These are phyloP conservation scores for Chiloscyllium punctatum DNA, from an alignment of 2,797 vertebrate species.

Conservation along the genomic window DNA sequence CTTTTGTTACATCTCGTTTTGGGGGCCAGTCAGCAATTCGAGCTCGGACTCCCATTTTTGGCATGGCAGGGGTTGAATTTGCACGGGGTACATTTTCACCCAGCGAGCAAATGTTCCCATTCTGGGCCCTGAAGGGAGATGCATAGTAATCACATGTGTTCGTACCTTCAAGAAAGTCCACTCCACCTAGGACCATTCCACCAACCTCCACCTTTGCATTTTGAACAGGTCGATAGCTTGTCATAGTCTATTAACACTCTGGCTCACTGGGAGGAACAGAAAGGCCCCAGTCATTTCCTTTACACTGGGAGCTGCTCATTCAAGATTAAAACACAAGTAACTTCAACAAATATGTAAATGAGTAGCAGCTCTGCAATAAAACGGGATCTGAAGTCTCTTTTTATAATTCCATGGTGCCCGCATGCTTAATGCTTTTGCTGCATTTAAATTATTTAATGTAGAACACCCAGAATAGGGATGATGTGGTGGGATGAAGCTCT, in stretches of 20 bases:
- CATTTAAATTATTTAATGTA: too few species aligned
- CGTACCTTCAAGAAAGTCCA: conserved; percentile 43
- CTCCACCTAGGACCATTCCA: conserved; percentile 41
- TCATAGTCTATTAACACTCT: conserved; percentile 54
- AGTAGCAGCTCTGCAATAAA: not conserved
- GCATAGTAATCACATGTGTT: conserved; percentile 51
- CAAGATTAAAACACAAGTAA: conserved; percentile 39
- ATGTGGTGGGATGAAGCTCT: not conserved
- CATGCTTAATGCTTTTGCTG: not conserved
- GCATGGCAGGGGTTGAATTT: conserved; percentile 66
- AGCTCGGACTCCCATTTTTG: conserved; percentile 89
- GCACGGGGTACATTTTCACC: conserved; percentile 51
- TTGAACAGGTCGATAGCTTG: conserved; percentile 53
- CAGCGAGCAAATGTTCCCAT: conserved; percentile 43
- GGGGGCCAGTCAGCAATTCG: conserved; percentile 89
- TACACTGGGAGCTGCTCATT: conserved; percentile 15
- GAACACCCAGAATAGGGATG: not conserved
- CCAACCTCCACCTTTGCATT: conserved; percentile 53
- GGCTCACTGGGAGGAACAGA: conserved; percentile 41
- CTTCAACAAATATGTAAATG: not conserved
- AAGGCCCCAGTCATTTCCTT: conserved; percentile 42
- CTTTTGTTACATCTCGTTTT: conserved; percentile 66
- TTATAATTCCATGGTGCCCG: not conserved
- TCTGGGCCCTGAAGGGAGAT: conserved; percentile 55
- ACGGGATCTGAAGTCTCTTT: not conserved